Evolutionary conservation across 92 coral and sea anemone genomes (phyloP), one percentile per base, ranked within the genome.

Genomic region (Virgularia gustaviana): DNA sequence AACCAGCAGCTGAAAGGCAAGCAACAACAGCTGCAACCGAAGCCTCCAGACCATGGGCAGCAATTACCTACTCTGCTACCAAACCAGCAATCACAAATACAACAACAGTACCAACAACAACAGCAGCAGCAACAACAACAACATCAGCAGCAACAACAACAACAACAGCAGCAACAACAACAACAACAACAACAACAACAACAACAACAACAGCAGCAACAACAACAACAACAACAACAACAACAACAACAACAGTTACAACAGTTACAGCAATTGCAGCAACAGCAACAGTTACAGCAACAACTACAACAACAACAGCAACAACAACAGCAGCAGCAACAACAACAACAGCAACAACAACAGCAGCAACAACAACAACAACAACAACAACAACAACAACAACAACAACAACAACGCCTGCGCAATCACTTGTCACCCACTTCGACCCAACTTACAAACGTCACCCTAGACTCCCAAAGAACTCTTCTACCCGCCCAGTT

Each of bases 101-200:
- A 27, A 22, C 61, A 42, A 31, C 96, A 89, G 71, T 82, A 85
- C 58, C 97, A 91, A 71, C 97, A 91, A 51, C 73, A 89, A 33
- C 96, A 86, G 60, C 85, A 86, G 24, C 97, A 91, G 53, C 96
- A 91, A 28, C 97, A 91, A 72, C 87, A 89, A 39, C 97, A 91
- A 57, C 92, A 89, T 63, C 70, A 89, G 12, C 96, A 91, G 68
- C 63, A 80, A 57, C 70, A 80, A 52, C 94, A 88, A 28, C 90
- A 85, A 23, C 80, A 83, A 59, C 95, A 84, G 31, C 85, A 85
- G 19, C 71, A 85, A 16, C 92, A 84, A 24, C 78, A 54, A 12
- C 89, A 76, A 49, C 78, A 65, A 16, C 65, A 65, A 13, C 71
- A 58, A 2, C 65, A 35, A 16, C 73, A 35, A 19, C 55, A 47